Evolutionary conservation across 2,888 invertebrate genomes (phyloP), one percentile per base, ranked within the genome.

Genomic region (Papilio protenor): DNA sequence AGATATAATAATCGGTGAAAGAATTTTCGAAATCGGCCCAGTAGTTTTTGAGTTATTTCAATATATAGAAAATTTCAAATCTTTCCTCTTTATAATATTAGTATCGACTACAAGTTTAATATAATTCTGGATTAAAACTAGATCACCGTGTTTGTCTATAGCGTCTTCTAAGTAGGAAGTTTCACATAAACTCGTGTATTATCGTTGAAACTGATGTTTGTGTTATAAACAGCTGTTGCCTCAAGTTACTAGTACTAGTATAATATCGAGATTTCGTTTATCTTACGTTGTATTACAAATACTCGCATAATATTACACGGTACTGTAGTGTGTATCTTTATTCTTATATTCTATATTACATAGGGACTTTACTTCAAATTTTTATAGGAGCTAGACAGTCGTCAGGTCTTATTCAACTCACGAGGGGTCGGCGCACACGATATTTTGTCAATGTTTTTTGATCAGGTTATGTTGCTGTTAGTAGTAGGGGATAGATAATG

Each of bases 281-380:
- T 69, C 66, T 69, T 45, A 40, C 66, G 12, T 14, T 59, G n/a
- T 59, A 71, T 52, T 64, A 71, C 6, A 73, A 73, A 78, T 45
- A 45, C 40, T 66, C 66, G 40, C 40, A 45, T 69, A n/a, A 21
- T 69, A 69, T 40, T 66, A 66, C 14, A 61, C 14, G 61, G 61
- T 27, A 64, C 10, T 21, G 18, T 23, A 59, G 49, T 55, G 18
- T 55, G 18, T 55, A 55, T 55, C 52, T 55, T 18, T 6, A 6
- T 49, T 49, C 16, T 4, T 49, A 12, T 14, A 0, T 49, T 16
- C 16, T 49, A 52, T 18, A 6, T 52, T 52, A 14, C 14, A 14
- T 49, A 49, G 14, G 49, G 49, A 18, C 52, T 52, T 18, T 8
- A 40, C 8, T 40, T 40, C 8, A 5, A 40, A 8, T 40, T 40